phyloP scores from a whole-genome alignment of 2,888 invertebrate species.

The Drosophila villosipedis region DNA sequence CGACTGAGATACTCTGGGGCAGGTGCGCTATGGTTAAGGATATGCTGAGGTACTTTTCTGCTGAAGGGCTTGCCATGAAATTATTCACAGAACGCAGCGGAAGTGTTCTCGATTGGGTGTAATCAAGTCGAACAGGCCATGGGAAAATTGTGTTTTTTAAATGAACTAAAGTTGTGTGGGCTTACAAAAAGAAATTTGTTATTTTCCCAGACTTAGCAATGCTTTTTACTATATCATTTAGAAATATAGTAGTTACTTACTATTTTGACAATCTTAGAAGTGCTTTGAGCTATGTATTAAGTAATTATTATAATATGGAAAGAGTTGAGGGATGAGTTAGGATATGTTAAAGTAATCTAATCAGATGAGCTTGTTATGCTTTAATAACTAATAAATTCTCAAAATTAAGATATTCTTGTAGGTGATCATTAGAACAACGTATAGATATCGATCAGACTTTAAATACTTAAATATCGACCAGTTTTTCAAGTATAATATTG shows the following conservation, averaged over 20 bases:
- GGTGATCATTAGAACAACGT: not conserved
- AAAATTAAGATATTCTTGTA: not conserved
- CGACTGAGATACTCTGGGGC: constrained; percentile 53
- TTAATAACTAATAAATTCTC: not conserved
- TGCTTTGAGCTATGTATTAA: too few species aligned
- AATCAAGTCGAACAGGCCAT: constrained; percentile 31
- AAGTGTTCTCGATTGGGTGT: constrained; percentile 50
- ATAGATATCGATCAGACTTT: not conserved
- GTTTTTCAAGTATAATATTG: not conserved
- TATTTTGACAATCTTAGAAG: too few species aligned
- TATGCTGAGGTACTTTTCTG: not conserved
- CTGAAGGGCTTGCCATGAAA: constrained; percentile 25
- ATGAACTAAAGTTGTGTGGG: not conserved
- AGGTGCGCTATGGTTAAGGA: constrained; percentile 68
- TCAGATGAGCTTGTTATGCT: not conserved
- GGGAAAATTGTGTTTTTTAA: constrained; percentile 37
- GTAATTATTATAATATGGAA: too few species aligned
- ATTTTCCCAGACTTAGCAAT: not conserved
- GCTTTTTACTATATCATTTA: not conserved
- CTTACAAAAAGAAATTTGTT: not conserved
- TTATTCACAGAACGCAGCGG: constrained; percentile 28
- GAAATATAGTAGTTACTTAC: not conserved
- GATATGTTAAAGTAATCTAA: not conserved
- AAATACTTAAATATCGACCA: not conserved
- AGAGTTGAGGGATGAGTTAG: not conserved